Conservation (phyloP, 1,140 invertebrate species). For the Plectus sambesii region DNA sequence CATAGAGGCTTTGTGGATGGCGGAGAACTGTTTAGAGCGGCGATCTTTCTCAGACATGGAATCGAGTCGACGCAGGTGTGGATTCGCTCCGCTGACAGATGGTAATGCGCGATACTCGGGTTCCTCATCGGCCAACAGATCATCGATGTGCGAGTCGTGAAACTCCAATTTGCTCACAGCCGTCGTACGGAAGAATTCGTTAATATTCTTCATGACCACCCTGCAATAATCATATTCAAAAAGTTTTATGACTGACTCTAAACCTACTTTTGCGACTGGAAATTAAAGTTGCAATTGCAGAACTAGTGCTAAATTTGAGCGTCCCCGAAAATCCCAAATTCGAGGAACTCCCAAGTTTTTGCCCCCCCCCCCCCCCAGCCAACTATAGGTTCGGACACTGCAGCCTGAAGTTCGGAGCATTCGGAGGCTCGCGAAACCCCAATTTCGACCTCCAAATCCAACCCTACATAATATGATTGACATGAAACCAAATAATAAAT, state of each 20-base stretch:
- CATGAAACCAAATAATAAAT: no score
- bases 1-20: conserved; percentile 42
- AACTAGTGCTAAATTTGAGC: no score
- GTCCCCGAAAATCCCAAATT: no score
- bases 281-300: conserved; percentile 8
- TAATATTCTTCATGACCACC: conserved; percentile 45
- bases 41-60: conserved; percentile 42
- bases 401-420: no score
- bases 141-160: conserved; percentile 31
- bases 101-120: conserved; percentile 13
- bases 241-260: neutral
- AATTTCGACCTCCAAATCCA: no score
- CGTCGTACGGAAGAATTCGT: conserved; percentile 43
- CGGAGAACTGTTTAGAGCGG: conserved; percentile 29
- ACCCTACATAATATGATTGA: no score
- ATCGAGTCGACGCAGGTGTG: conserved; percentile 30
- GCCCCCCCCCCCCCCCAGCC: no score
- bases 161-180: conserved; percentile 45
- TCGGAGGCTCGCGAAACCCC: no score
- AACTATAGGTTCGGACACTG: no score
- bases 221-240: conserved; percentile 25
- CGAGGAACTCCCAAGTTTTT: no score
- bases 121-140: conserved; percentile 10
- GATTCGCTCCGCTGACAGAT: conserved; percentile 11
- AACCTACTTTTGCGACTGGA: no score